Conservation (phyloP, 2,113 vertebrate species). For the Marcusenius ussheri region DNA sequence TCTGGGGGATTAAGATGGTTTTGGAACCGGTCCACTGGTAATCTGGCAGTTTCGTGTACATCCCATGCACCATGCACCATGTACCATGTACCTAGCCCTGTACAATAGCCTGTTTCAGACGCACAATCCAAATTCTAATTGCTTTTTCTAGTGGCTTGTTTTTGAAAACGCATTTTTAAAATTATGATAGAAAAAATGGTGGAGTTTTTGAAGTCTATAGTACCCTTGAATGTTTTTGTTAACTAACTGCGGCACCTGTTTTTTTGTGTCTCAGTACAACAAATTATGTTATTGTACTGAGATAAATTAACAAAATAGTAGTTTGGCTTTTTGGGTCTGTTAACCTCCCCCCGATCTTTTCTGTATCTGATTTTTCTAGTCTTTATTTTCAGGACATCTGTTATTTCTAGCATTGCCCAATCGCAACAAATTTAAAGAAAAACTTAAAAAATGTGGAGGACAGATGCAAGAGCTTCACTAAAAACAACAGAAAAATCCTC, state of each 20-base stretch:
- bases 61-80: no score
- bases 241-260: neutral
- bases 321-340: neutral
- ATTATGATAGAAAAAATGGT: neutral
- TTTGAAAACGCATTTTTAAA: neutral
- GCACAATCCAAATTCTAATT: neutral
- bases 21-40: neutral
- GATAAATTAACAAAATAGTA: neutral
- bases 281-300: neutral
- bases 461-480: neutral
- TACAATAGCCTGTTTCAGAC: neutral
- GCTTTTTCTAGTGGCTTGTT: neutral
- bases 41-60: neutral
- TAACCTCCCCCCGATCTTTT: neutral
- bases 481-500: neutral
- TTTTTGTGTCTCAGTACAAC: neutral
- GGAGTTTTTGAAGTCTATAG: neutral
- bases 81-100: neutral
- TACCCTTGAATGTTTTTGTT: neutral
- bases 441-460: neutral
- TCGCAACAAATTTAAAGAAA: neutral
- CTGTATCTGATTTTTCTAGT: neutral
- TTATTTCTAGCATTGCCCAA: neutral
- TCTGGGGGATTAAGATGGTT: neutral
- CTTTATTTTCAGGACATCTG: neutral